Evolutionary conservation across 2,797 vertebrate genomes (phyloP).

Genomic region (Myotis planiceps): DNA sequence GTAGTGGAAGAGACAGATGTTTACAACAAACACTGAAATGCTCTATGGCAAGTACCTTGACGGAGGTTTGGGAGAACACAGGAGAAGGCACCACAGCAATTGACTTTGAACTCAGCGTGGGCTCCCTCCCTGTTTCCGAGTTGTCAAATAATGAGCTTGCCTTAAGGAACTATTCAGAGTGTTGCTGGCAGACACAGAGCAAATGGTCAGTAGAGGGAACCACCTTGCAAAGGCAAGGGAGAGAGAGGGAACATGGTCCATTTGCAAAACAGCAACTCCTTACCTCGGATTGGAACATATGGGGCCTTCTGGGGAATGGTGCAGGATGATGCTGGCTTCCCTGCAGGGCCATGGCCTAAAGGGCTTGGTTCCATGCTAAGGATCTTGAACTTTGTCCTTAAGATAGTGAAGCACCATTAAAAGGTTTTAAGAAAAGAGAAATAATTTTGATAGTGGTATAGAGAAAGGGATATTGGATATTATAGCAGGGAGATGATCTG

Average conservation of each 20-base stretch:
- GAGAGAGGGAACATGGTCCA: neutral
- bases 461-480: neutral
- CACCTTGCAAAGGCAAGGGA: neutral
- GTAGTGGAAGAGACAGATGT: neutral
- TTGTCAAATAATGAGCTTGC: neutral
- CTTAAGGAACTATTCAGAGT: neutral
- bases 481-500: neutral
- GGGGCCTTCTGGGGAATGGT: neutral
- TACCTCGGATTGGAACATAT: neutral
- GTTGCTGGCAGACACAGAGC: neutral
- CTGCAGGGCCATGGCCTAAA: rapidly evolving
- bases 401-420: neutral
- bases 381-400: neutral
- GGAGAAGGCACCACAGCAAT: neutral
- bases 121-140: neutral
- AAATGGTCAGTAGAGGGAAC: neutral
- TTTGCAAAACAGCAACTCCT: neutral
- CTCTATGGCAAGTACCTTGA: neutral
- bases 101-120: neutral
- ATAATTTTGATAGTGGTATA: neutral
- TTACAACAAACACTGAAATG: neutral
- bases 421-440: constrained; percentile 6
- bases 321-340: neutral
- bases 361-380: neutral
- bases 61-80: neutral